Evolutionary conservation across 2,888 invertebrate species (phyloP), one percentile per base, ranked within the genome.

Genomic region (Rhagium mordax): DNA sequence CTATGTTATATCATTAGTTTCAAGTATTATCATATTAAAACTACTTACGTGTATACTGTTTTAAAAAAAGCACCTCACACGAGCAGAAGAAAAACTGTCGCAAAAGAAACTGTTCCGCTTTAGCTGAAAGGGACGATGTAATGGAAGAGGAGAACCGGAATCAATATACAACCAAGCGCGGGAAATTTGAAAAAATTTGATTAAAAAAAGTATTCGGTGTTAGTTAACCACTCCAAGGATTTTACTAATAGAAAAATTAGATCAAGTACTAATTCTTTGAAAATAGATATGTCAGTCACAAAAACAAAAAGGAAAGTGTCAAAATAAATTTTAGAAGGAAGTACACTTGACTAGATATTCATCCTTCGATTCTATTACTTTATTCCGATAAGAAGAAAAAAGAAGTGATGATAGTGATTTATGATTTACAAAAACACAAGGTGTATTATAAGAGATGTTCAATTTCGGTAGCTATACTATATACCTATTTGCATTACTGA

Each of bases 1-100:
- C 59, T 70, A 62, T 76, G n/a, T 61, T 20, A 65, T n/a, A 65
- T 53, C 16, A n/a, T 33, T 10, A 41, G n/a, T 13, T 41, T 41
- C n/a, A 41, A n/a, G 41, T 13, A n/a, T 41, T 41, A n/a, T 49
- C 29, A 5, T 20, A 47, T 16, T 27, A 60, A 18, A 48, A 72
- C 21, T 83, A 88, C 88, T 88, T 83, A 88, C 88, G 84, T 87
- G 85, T 84, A 86, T 84, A 87, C 88, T 84, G 85, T 85, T 87
- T 85, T 85, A 84, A 85, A 86, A 87, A 87, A 87, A 87, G 84
- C 87, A 86, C 87, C 85, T 84, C 85, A 84, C 84, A 85, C 85
- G 84, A 86, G 83, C 84, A 84, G 70, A 84, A 85, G 82, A 83
- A 84, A 78, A 81, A 84, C 77, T 75, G 77, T 81, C 78, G 75